These are phyloP conservation scores for Spisula solida DNA, from an alignment of 2,888 invertebrate species.

Conservation along the genomic window DNA sequence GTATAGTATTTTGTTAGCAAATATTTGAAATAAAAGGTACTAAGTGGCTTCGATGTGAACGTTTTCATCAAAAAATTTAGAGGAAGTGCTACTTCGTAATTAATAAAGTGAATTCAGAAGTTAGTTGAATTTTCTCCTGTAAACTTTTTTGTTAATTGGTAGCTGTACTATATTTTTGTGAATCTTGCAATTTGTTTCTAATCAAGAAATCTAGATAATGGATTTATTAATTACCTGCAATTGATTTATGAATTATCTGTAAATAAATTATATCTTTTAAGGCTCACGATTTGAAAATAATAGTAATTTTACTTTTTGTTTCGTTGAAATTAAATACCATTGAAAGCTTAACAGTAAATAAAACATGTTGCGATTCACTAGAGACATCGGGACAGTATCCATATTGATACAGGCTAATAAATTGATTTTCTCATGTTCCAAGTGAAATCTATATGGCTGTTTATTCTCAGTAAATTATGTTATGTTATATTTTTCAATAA, in stretches of 20 bases:
- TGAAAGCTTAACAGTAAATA: neutral
- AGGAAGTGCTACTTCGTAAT: slow-evolving; percentile 9
- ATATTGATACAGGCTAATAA: neutral
- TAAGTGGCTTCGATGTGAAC: slow-evolving; percentile 5
- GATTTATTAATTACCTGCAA: slow-evolving; percentile 14
- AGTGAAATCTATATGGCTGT: neutral
- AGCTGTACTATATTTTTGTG: neutral
- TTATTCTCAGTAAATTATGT: neutral
- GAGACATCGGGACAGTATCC: neutral
- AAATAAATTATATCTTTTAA: slow-evolving; percentile 3
- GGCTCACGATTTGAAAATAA: neutral
- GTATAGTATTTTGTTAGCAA: neutral
- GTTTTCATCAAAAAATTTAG: neutral
- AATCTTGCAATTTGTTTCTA: neutral
- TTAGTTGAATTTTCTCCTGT: neutral
- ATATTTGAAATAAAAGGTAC: neutral
- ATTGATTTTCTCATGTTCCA: slow-evolving; percentile 12
- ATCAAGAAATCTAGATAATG: neutral
- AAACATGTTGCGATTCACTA: slow-evolving; percentile 6
- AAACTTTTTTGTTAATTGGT: neutral
- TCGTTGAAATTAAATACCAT: slow-evolving; percentile 6
- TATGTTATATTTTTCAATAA: slow-evolving; percentile 7
- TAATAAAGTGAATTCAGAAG: neutral
- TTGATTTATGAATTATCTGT: slow-evolving; percentile 17
- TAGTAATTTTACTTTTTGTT: neutral